Evolutionary conservation across 2,797 vertebrate genomes (phyloP).

Genomic region (Tapirus indicus): DNA sequence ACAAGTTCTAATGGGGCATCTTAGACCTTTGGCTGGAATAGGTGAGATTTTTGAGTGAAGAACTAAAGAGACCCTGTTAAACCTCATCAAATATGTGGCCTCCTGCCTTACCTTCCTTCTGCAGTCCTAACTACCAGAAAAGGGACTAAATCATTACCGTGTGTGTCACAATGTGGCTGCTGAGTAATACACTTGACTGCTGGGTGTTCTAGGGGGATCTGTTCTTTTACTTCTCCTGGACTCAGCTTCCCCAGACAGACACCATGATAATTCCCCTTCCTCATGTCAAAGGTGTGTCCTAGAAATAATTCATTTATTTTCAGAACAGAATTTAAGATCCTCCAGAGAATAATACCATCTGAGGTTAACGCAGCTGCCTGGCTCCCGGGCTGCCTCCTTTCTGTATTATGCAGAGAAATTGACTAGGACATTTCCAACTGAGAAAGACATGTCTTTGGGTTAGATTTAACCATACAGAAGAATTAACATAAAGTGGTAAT

Average conservation of each 20-base stretch:
- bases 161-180: neutral
- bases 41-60: neutral
- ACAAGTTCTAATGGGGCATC: neutral
- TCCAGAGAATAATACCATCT: slow-evolving; percentile 48
- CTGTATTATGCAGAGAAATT: slow-evolving; percentile 79
- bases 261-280: slow-evolving; percentile 30
- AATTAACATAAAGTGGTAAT: slow-evolving; percentile 88
- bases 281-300: slow-evolving; percentile 17
- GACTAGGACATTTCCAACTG: slow-evolving; percentile 78
- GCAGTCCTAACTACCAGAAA: neutral
- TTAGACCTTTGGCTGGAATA: neutral
- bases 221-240: slow-evolving; percentile 12
- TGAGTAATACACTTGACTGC: neutral
- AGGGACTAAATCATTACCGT: neutral
- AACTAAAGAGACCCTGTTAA: neutral
- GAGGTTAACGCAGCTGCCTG: slow-evolving; percentile 20
- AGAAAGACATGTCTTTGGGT: slow-evolving; percentile 82
- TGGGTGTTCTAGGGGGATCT: neutral
- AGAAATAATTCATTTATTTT: slow-evolving; percentile 67
- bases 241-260: slow-evolving; percentile 23
- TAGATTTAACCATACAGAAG: slow-evolving; percentile 83
- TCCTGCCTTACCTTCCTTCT: neutral
- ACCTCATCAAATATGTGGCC: neutral
- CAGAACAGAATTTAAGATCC: slow-evolving; percentile 51
- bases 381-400: neutral